Conservation (phyloP, 2,113 vertebrate species). For the Odontesthes bonariensis region DNA sequence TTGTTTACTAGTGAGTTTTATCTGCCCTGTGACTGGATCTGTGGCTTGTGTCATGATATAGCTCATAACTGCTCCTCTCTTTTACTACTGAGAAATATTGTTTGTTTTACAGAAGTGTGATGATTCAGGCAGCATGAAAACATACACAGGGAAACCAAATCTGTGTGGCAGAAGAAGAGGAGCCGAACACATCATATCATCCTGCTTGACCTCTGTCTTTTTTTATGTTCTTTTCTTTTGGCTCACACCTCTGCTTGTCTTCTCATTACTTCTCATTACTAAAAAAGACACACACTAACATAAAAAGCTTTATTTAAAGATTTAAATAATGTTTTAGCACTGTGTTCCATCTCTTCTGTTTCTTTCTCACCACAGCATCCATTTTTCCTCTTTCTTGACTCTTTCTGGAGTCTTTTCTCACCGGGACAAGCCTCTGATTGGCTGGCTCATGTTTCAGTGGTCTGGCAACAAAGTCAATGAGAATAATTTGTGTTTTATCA, state of each 20-base stretch:
- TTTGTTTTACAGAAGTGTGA: neutral
- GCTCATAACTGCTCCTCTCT: slow-evolving; percentile 4
- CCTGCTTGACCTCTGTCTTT: neutral
- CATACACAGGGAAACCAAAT: neutral
- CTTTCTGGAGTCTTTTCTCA: no score
- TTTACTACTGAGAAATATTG: slow-evolving; percentile 15
- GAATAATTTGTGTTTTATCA: no score
- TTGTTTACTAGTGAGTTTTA: slow-evolving; percentile 24
- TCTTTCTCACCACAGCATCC: no score
- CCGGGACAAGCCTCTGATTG: no score
- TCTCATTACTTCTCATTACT: neutral
- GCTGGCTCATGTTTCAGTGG: no score
- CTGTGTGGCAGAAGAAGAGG: slow-evolving; percentile 13
- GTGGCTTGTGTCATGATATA: slow-evolving; percentile 1
- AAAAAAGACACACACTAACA: neutral
- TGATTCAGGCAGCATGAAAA: neutral
- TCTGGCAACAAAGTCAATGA: no score
- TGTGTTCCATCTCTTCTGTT: no score
- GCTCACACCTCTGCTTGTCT: neutral
- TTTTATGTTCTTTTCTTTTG: neutral
- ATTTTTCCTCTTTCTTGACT: no score
- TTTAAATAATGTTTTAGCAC: no score
- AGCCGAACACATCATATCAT: neutral
- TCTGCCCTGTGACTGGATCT: neutral
- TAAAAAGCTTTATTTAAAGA: no score